phyloP scores from a whole-genome alignment of 2,888 invertebrate genomes.

The Leptarthrus brevirostris region DNA sequence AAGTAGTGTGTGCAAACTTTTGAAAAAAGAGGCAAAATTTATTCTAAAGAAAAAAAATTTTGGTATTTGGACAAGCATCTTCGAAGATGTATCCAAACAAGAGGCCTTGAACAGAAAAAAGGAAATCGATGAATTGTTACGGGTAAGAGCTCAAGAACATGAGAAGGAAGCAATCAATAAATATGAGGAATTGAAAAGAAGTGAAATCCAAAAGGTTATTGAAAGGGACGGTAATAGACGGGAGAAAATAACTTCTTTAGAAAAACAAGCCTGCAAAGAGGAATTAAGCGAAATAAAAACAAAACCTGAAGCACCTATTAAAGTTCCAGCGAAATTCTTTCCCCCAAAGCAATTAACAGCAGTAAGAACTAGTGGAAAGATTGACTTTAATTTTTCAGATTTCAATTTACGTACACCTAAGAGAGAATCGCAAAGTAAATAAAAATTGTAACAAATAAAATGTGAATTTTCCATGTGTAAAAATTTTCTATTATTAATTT shows the following conservation, averaged over 20 bases:
- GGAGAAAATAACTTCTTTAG: conserved; percentile 62
- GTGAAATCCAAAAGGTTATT: conserved; percentile 63
- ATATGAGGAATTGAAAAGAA: conserved; percentile 61
- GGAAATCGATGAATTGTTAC: conserved; percentile 62
- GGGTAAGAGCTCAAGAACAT: conserved; percentile 62
- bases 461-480: too few relatives aligned
- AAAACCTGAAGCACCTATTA: neutral
- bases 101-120: conserved; percentile 61
- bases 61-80: conserved; percentile 64
- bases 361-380: conserved; percentile 61
- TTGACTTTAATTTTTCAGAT: conserved; percentile 62
- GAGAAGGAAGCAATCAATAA: conserved; percentile 62
- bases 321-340: neutral
- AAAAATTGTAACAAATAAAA: too few relatives aligned
- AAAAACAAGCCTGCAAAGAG: conserved; percentile 58
- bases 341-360: conserved; percentile 53
- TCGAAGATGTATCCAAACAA: conserved; percentile 62
- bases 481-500: too few relatives aligned
- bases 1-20: conserved; percentile 63
- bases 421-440: conserved; percentile 61
- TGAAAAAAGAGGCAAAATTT: conserved; percentile 64
- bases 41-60: conserved; percentile 62
- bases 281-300: neutral
- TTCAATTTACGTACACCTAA: conserved; percentile 61
- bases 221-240: conserved; percentile 62